A percentile compares a stretch with the other conserved stretches of the same genome.
Evolutionary conservation across 2,888 invertebrate species (phyloP).

Genomic region (Myathropa florea): DNA sequence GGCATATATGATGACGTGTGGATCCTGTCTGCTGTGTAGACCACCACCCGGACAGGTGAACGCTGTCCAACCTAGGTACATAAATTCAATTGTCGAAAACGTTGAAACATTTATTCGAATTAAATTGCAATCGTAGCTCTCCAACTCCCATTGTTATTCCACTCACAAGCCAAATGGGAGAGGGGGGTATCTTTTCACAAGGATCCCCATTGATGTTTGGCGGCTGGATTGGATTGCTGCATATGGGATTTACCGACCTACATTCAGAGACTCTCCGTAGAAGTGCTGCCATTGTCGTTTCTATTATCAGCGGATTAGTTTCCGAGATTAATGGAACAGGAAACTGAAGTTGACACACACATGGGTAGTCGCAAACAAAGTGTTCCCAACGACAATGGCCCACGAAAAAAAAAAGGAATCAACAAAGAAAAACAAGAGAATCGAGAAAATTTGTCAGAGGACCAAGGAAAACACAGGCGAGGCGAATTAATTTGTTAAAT

Average conservation of each 20-base stretch:
- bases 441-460: not conserved
- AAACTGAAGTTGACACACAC: conserved; percentile 66
- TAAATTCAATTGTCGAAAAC: conserved; percentile 60
- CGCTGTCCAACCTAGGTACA: conserved; percentile 31
- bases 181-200: not conserved
- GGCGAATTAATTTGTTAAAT: conserved; percentile 67
- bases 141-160: conserved; percentile 1
- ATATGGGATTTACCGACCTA: not conserved
- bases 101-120: conserved; percentile 63
- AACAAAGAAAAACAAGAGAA: not conserved
- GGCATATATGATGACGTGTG: conserved; percentile 40
- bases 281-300: conserved; percentile 54
- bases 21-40: not conserved
- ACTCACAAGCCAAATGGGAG: not conserved
- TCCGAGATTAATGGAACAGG: conserved; percentile 61
- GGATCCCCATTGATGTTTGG: conserved; percentile 28
- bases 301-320: conserved; percentile 62
- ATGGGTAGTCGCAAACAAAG: conserved; percentile 45
- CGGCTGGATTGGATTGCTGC: not conserved
- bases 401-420: not conserved
- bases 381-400: conserved; percentile 7
- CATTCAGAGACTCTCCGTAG: not conserved
- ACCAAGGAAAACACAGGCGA: conserved; percentile 23
- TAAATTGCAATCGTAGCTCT: conserved; percentile 34
- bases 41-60: conserved; percentile 12